phyloP scores from a whole-genome alignment of 2,888 invertebrate genomes.

The Lutraria lutraria region DNA sequence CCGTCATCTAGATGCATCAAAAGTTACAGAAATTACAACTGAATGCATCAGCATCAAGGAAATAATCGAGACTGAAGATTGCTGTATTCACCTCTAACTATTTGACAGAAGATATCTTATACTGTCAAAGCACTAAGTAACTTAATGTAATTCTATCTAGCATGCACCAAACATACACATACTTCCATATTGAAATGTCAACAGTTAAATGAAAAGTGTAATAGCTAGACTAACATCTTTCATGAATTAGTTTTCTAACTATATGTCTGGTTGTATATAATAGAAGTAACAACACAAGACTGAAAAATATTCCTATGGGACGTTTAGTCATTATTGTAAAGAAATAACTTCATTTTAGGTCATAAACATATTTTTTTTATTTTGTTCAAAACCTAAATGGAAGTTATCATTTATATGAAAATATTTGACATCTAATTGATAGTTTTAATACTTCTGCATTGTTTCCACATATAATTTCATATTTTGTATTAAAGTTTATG shows the following conservation, averaged over 20 bases:
- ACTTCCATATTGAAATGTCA: background rate
- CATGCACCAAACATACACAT: background rate
- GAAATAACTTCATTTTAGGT: background rate
- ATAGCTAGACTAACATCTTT: background rate
- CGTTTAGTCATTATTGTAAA: background rate
- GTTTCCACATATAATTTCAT: too few species aligned
- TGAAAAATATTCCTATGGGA: background rate
- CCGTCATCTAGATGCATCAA: background rate
- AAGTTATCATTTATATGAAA: background rate
- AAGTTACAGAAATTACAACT: background rate
- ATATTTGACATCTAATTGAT: too few species aligned
- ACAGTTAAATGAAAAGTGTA: background rate
- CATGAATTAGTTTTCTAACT: background rate
- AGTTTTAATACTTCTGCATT: too few species aligned
- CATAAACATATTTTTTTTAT: background rate
- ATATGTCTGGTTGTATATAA: background rate
- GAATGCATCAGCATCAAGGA: background rate
- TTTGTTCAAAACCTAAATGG: background rate
- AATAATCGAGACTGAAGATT: background rate
- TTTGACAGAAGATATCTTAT: conserved; percentile 2
- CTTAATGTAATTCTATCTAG: background rate
- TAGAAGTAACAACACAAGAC: background rate
- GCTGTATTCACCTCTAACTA: background rate
- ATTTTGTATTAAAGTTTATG: too few species aligned
- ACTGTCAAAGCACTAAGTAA: background rate